Percentiles rank a stretch among this genome's conserved stretches.
phyloP scores from a whole-genome alignment of 2,797 vertebrate species.

The Myotis daubentonii region DNA sequence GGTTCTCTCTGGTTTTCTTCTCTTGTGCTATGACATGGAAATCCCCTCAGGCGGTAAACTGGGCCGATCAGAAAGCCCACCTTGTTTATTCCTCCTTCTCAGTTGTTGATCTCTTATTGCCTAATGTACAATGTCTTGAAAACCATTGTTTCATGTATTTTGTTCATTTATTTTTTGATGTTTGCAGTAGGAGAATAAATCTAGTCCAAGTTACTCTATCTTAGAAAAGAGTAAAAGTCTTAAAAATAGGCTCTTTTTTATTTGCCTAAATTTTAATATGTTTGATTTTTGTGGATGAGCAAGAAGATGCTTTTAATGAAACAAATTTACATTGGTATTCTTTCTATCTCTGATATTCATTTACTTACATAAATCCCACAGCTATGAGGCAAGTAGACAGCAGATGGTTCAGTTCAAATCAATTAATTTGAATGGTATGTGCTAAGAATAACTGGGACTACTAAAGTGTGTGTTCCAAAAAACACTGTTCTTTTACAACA shows the following conservation, averaged over 20 bases:
- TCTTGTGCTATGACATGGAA: background rate
- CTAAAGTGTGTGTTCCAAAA: conserved; percentile 48
- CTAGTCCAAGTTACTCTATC: background rate
- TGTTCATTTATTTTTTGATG: background rate
- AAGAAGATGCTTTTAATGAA: conserved; percentile 72
- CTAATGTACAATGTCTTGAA: background rate
- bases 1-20: background rate
- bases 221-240: background rate
- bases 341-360: conserved; percentile 76
- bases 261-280: conserved; percentile 40
- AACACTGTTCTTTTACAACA: conserved; percentile 46
- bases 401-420: conserved; percentile 85
- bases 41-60: background rate
- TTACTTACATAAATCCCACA: conserved; percentile 85
- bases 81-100: background rate
- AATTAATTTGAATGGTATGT: conserved; percentile 82
- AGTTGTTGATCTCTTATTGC: background rate
- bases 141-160: background rate
- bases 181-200: background rate
- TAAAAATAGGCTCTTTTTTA: background rate
- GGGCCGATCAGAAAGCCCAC: background rate
- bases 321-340: conserved; percentile 81
- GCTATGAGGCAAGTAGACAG: conserved; percentile 83
- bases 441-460: conserved; percentile 75
- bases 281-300: conserved; percentile 65